These are phyloP conservation scores for Thrips palmi DNA, from an alignment of 1,140 invertebrate genomes.

Conservation along the genomic window DNA sequence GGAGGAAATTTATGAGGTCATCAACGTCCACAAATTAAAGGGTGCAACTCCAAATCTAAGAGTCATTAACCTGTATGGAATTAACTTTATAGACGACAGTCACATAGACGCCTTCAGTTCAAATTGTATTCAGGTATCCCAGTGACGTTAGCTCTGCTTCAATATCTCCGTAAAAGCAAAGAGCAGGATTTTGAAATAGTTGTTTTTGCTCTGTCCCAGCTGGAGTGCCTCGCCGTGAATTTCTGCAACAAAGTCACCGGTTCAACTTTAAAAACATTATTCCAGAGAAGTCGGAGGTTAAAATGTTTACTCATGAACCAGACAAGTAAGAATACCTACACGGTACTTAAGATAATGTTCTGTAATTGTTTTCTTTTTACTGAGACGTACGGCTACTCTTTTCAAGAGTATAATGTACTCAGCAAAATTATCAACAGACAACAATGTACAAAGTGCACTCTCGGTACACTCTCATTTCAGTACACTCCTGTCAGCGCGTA, in stretches of 20 bases:
- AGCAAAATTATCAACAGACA: too few species aligned
- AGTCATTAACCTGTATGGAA: slow-evolving; percentile 92
- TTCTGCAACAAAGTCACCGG: slow-evolving; percentile 94
- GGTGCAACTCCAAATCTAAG: slow-evolving; percentile 86
- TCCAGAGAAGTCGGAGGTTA: slow-evolving; percentile 83
- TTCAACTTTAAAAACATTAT: slow-evolving; percentile 84
- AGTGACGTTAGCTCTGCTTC: slow-evolving; percentile 1
- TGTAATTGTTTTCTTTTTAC: too few species aligned
- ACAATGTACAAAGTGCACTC: too few species aligned
- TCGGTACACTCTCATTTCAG: too few species aligned
- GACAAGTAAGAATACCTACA: slow-evolving; percentile 49
- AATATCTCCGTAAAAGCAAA: slow-evolving; percentile 4
- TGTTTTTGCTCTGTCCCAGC: slow-evolving; percentile 33
- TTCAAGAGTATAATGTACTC: too few species aligned
- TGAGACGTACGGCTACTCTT: too few species aligned
- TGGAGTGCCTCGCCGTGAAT: slow-evolving; percentile 93
- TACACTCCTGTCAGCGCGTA: too few species aligned
- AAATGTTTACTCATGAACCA: slow-evolving; percentile 89
- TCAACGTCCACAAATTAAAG: slow-evolving; percentile 97
- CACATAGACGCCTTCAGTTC: slow-evolving; percentile 96
- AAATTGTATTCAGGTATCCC: slow-evolving; percentile 62
- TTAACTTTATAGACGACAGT: slow-evolving; percentile 95
- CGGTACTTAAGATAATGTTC: slow-evolving; percentile 10
- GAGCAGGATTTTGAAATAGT: background rate
- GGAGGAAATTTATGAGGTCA: slow-evolving; percentile 98